Evolutionary conservation across 2,888 invertebrate genomes (phyloP).

Genomic region (Agrypnus murinus): DNA sequence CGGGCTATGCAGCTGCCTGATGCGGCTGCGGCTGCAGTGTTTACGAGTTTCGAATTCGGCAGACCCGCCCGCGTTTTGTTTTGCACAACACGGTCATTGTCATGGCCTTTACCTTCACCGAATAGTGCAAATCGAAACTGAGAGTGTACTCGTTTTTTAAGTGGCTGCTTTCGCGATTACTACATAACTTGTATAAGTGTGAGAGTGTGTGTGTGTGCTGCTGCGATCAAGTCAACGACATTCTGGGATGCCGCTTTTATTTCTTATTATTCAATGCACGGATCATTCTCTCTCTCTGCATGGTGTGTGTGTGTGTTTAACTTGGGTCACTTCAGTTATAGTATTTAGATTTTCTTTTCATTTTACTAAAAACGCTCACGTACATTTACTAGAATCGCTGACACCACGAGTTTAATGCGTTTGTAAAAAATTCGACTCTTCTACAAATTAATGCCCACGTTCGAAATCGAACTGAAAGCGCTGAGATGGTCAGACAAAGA

Average conservation of each 20-base stretch:
- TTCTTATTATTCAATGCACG: constrained; percentile 56
- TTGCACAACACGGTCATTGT: constrained; percentile 66
- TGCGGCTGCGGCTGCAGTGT: constrained; percentile 32
- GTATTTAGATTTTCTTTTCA: constrained; percentile 1
- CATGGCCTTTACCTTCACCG: constrained; percentile 70
- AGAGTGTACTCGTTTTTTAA: constrained; percentile 66
- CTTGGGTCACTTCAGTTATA: neutral
- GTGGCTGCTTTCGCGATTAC: constrained; percentile 63
- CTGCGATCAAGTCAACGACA: constrained; percentile 64
- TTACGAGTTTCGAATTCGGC: constrained; percentile 43
- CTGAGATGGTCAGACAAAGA: too few relatives aligned
- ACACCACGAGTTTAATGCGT: neutral
- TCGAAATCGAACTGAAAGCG: constrained; percentile 14
- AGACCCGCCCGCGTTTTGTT: constrained; percentile 45
- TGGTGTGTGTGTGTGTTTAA: neutral
- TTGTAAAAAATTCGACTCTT: too few relatives aligned
- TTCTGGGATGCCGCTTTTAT: constrained; percentile 37
- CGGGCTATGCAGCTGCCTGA: constrained; percentile 44
- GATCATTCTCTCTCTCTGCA: constrained; percentile 12
- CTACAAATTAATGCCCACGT: too few relatives aligned
- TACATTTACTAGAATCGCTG: neutral
- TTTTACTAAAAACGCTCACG: neutral
- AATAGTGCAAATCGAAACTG: constrained; percentile 67
- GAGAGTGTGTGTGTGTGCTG: too few relatives aligned
- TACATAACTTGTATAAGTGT: constrained; percentile 59